Evolutionary conservation across 2,888 invertebrate species (phyloP), one percentile per base, ranked within the genome.

Genomic region (Metellina segmentata): DNA sequence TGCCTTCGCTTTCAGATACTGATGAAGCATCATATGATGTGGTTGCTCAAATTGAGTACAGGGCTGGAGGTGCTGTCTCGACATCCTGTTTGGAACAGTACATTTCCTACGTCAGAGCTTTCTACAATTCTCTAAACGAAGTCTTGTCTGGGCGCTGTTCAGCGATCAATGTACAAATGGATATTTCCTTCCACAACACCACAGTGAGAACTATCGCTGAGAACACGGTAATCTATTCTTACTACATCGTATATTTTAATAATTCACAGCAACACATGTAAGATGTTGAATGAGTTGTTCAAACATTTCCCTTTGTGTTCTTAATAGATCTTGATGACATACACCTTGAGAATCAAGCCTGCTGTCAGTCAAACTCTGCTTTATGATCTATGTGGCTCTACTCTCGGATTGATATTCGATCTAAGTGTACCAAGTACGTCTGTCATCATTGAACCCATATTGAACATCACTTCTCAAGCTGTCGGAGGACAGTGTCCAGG

Each of bases 401-500:
- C 98, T 0, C 95, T 99, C 91, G 97, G 97, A 94, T 96, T 99
- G 0, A 98, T 99, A 94, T 99, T 99, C 94, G 99, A 99, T 95
- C 95, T 99, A 75, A 97, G 98, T 71, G 98, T 98, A 13, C 98
- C 98, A 0, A 97, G 98, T 93, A 98, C 98, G 5, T 98, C 97
- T 94, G 97, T 97, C 52, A 97, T 98, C 0, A 97, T 98, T 93
- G 98, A 98, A 94, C 97, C 98, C 4, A 96, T 98, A 7, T 95
- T 98, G 52, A 98, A 98, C 94, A 97, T 98, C 1, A 97, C 97
- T 0, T 97, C 98, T 51, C 89, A 90, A 77, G 93, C 94, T 75
- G 98, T 98, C 94, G 98, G 98, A 61, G 98, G 98, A 94, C 97
- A 98, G 94, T 99, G 99, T 95, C 98, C 98, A 6, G 98, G 98